phyloP scores from a whole-genome alignment of 2,888 invertebrate species.

The Amiota minor region DNA sequence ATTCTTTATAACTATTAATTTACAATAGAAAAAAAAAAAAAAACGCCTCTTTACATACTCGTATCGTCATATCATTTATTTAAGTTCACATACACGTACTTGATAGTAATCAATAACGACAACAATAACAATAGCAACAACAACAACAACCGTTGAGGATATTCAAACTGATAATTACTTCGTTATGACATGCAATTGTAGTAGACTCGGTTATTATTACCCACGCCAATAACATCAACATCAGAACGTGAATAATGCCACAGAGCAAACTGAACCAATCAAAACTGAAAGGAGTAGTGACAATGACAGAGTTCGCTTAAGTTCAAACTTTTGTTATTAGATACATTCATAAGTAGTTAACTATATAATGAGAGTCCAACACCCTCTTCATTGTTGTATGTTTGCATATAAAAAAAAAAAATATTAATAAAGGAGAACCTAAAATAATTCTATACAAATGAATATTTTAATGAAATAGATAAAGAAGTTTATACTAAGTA shows the following conservation, averaged over 20 bases:
- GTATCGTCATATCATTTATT: no score
- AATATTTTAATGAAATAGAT: neutral
- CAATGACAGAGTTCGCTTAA: constrained; percentile 13
- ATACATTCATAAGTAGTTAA: neutral
- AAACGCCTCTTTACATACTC: no score
- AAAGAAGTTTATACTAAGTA: neutral
- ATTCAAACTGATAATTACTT: neutral
- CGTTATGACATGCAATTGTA: constrained; percentile 6
- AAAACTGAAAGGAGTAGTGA: neutral
- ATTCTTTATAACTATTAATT: no score
- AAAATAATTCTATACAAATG: no score
- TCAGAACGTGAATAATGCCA: no score
- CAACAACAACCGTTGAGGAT: neutral
- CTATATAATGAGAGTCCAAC: neutral
- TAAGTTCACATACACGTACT: no score
- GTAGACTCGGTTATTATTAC: neutral
- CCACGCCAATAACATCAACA: neutral
- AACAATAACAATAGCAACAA: neutral
- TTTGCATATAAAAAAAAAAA: neutral
- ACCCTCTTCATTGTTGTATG: constrained; percentile 1
- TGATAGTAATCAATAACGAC: no score
- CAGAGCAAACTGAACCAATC: no score
- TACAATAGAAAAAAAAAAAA: no score
- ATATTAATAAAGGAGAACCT: no score
- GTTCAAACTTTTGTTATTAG: constrained; percentile 6